phyloP scores from a whole-genome alignment of 2,797 vertebrate genomes.

The Vespertilio murinus region DNA sequence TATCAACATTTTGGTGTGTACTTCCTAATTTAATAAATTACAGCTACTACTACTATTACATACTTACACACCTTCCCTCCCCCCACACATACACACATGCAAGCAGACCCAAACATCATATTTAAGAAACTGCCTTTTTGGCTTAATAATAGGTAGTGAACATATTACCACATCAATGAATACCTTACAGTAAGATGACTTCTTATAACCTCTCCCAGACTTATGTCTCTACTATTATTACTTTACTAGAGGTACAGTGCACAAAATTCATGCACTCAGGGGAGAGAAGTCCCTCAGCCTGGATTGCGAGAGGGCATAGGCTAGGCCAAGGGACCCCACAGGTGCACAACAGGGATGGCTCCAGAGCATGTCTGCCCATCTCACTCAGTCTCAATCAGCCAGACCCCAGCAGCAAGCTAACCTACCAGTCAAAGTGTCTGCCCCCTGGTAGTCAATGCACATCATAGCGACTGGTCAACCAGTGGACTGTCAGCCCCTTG shows the following conservation, averaged over 20 bases:
- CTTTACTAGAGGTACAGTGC: not conserved
- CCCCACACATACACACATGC: not conserved
- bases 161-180: constrained; percentile 19
- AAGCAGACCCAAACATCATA: constrained; percentile 9
- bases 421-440: too few relatives aligned
- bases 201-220: constrained; percentile 5
- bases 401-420: too few relatives aligned
- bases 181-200: not conserved
- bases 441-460: too few relatives aligned
- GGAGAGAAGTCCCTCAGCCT: too few relatives aligned
- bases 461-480: too few relatives aligned
- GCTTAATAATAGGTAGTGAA: constrained; percentile 41
- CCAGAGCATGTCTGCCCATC: too few relatives aligned
- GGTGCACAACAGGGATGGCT: too few relatives aligned
- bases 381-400: too few relatives aligned
- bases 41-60: not conserved
- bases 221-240: constrained; percentile 24
- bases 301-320: too few relatives aligned
- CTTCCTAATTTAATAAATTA: not conserved
- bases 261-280: too few relatives aligned
- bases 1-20: not conserved
- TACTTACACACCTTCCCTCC: not conserved
- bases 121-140: constrained; percentile 37
- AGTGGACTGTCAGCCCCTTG: too few relatives aligned
- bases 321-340: too few relatives aligned